Base-by-base conservation (phyloP, 2,888 invertebrate genomes). In the Hofmannophila pseudospretella region DNA sequence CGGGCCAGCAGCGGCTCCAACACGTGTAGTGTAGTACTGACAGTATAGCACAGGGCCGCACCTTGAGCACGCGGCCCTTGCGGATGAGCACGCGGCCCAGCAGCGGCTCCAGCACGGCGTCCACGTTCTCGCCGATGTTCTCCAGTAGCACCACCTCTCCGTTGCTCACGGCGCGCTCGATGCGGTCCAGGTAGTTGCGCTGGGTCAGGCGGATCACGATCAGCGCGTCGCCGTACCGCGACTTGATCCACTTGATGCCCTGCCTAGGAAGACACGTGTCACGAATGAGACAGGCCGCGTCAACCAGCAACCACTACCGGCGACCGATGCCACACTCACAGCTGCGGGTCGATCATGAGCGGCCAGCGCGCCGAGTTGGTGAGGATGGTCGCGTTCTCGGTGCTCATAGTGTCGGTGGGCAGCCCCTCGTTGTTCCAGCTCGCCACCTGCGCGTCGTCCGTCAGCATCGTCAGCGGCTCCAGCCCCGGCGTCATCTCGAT, bases 201-300 rank as follows among this genome's bases (percentile, higher is more conserved):
- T 93, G 93, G 0, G 94, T 94, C 22, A 96, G 84, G 20, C 96
- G 90, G 7, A 96, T 87, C 2, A 95, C 90, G 34, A 91, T 90
- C 29, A 98, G 75, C 1, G 88, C 70, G 0, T 90, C 90, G 0
- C 94, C 94, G 70, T 93, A 97, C 59, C 90, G 93, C n/a, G 89
- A 92, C 78, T 96, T 97, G 44, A 98, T 96, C 98, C 98, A 98
- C 74, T 97, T 97, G 35, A 97, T 90, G 10, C 96, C 96, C 88
- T 96, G 96, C 32, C 90, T 90, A 54, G 14, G 25, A 7, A 22
- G 10, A 33, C 7, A 28, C 5, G 3, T 5, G 5, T 4, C 16
- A 16, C 16, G 3, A 16, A 16, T n/a, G n/a, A n/a, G n/a, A n/a
- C n/a, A n/a, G n/a, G n/a, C n/a, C n/a, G n/a, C n/a, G n/a, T n/a